Conservation (phyloP, 2,888 invertebrate genomes). For the Kuschelorhynchus macadamiae region DNA sequence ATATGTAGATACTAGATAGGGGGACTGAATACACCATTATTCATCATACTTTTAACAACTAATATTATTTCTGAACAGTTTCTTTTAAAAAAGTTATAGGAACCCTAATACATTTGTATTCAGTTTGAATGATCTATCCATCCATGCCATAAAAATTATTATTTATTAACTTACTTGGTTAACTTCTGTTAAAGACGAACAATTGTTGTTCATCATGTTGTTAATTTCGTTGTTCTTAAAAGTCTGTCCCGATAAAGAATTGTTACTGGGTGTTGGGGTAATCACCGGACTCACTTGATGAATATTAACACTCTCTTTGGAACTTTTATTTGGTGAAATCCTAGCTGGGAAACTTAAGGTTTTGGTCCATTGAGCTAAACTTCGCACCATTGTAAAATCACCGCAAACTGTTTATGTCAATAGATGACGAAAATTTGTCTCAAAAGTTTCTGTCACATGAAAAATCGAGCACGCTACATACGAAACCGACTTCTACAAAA, state of each 20-base stretch:
- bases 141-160: no score
- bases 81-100: no score
- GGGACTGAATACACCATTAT: no score
- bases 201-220: conserved; percentile 63
- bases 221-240: conserved; percentile 65
- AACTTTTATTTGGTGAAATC: conserved; percentile 84
- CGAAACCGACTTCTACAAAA: conserved; percentile 24
- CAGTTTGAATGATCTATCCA: no score
- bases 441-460: conserved; percentile 4
- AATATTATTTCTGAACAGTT: no score
- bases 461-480: conserved; percentile 4
- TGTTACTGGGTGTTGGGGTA: conserved; percentile 73
- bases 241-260: conserved; percentile 59
- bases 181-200: conserved; percentile 62
- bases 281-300: conserved; percentile 70
- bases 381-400: conserved; percentile 80
- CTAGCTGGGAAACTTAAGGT: conserved; percentile 90
- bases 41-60: no score
- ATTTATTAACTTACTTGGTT: conserved; percentile 66
- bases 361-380: conserved; percentile 92
- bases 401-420: not conserved
- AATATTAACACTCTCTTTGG: conserved; percentile 79
- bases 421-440: not conserved
- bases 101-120: no score
- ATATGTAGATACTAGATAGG: no score